Percentiles rank a stretch among this genome's conserved stretches.
phyloP scores from a whole-genome alignment of 92 coral and sea anemone species.

The Meandrina meandrites region DNA sequence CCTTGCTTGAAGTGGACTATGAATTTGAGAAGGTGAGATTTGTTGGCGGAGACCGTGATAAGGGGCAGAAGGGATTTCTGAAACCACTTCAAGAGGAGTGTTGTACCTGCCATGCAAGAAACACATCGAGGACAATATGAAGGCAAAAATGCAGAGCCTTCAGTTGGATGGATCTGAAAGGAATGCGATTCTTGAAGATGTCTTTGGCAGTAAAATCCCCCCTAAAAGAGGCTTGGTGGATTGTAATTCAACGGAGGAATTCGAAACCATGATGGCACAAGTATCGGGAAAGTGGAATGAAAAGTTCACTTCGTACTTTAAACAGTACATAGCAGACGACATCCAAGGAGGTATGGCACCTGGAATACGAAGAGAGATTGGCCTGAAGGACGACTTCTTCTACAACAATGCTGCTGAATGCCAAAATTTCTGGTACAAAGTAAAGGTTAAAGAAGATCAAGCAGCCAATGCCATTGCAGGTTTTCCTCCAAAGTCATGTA shows the following conservation, averaged over 20 bases:
- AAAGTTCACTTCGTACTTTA: constrained; percentile 35
- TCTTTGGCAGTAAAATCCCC: constrained; percentile 35
- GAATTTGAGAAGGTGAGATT: constrained; percentile 24
- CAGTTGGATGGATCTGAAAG: constrained; percentile 23
- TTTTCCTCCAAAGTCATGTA: constrained; percentile 7
- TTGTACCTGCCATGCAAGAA: constrained; percentile 21
- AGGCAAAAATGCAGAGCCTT: constrained; percentile 26
- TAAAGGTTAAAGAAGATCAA: constrained; percentile 27
- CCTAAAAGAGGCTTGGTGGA: constrained; percentile 43
- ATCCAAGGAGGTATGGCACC: constrained; percentile 40
- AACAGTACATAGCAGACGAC: constrained; percentile 35
- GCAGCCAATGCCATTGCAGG: constrained; percentile 27
- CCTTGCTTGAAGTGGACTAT: constrained; percentile 7
- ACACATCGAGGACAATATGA: constrained; percentile 24
- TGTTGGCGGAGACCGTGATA: constrained; percentile 23
- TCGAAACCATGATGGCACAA: constrained; percentile 21
- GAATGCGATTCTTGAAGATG: constrained; percentile 21
- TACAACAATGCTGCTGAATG: constrained; percentile 50
- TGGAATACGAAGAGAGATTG: constrained; percentile 35
- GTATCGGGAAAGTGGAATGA: constrained; percentile 30
- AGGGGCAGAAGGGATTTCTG: constrained; percentile 30
- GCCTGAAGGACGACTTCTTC: constrained; percentile 46
- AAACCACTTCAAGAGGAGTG: constrained; percentile 9
- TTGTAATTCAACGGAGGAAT: constrained; percentile 29
- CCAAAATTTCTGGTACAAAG: constrained; percentile 41